Percentiles rank a stretch among this genome's conserved stretches.
Conservation (phyloP, 1,140 invertebrate species). For the Drosophila repletoides region DNA sequence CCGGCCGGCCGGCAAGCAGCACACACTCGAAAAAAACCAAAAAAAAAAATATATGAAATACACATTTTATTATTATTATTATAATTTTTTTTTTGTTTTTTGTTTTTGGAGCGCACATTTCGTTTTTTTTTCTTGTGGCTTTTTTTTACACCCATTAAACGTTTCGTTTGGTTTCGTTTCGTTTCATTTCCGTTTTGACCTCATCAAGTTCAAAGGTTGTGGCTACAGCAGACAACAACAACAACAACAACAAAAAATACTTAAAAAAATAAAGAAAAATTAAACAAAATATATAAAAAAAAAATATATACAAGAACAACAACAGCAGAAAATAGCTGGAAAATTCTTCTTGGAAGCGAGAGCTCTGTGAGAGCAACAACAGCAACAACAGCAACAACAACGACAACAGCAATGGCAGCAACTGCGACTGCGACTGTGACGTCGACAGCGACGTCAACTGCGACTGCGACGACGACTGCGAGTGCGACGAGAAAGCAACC, state of each 20-base stretch:
- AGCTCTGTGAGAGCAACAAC: slow-evolving; percentile 30
- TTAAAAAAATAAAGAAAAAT: too few relatives aligned
- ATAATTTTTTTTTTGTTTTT: slow-evolving; percentile 20
- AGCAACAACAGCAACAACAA: slow-evolving; percentile 9
- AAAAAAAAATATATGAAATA: slow-evolving; percentile 42
- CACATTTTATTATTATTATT: slow-evolving; percentile 59
- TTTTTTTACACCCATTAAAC: slow-evolving; percentile 29
- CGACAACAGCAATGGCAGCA: slow-evolving; percentile 1
- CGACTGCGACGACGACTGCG: slow-evolving; percentile 29
- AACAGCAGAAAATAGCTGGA: slow-evolving; percentile 17
- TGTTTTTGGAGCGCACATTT: slow-evolving; percentile 17
- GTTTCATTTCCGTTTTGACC: slow-evolving; percentile 48
- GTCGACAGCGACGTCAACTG: slow-evolving; percentile 34
- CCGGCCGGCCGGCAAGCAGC: slow-evolving; percentile 60
- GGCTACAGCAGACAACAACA: slow-evolving; percentile 11
- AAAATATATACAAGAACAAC: neutral
- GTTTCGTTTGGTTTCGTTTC: slow-evolving; percentile 44
- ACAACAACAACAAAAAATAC: slow-evolving; percentile 2
- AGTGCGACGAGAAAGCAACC: slow-evolving; percentile 66
- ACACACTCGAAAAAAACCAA: slow-evolving; percentile 15
- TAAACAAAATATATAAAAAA: slow-evolving; percentile 20
- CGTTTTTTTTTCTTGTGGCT: slow-evolving; percentile 8
- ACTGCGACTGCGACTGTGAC: slow-evolving; percentile 9
- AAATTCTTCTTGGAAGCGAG: slow-evolving; percentile 36
- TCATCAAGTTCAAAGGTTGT: slow-evolving; percentile 45